Percentiles rank a stretch among this genome's conserved stretches.
phyloP scores from a whole-genome alignment of 2,113 vertebrate genomes.

The Engraulis encrasicolus region DNA sequence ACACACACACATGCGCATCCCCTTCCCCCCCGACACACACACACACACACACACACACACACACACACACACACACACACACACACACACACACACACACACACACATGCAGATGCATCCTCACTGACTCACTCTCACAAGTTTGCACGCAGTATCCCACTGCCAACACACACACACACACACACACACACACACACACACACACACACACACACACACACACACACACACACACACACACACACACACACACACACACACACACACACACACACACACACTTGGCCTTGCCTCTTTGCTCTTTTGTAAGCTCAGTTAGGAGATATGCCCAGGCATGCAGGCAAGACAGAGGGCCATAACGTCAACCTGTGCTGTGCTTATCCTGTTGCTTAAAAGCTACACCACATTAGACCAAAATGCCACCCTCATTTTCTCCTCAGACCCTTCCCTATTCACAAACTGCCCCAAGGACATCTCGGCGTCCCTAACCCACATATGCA shows the following conservation, averaged over 20 bases:
- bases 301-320: not conserved
- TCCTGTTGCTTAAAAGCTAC: not conserved
- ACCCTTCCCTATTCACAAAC: not conserved
- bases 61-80: conserved; percentile 28
- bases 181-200: conserved; percentile 24
- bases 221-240: not conserved
- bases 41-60: not conserved
- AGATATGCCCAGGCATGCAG: not conserved
- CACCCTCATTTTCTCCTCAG: not conserved
- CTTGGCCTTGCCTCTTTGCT: not conserved
- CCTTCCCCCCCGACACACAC: too few species aligned
- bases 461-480: not conserved
- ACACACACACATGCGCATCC: too few species aligned
- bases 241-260: not conserved
- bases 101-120: too few species aligned
- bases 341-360: not conserved
- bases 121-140: too few species aligned
- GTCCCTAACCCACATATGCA: too few species aligned
- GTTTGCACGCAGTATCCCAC: too few species aligned
- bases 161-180: not conserved
- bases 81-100: too few species aligned
- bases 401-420: not conserved
- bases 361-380: not conserved
- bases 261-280: conserved; percentile 25
- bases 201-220: conserved; percentile 5